A percentile compares a stretch with the other conserved stretches of the same genome.
Evolutionary conservation across 1,140 invertebrate genomes (phyloP).

Genomic region (Leptestheria dahalacensis): DNA sequence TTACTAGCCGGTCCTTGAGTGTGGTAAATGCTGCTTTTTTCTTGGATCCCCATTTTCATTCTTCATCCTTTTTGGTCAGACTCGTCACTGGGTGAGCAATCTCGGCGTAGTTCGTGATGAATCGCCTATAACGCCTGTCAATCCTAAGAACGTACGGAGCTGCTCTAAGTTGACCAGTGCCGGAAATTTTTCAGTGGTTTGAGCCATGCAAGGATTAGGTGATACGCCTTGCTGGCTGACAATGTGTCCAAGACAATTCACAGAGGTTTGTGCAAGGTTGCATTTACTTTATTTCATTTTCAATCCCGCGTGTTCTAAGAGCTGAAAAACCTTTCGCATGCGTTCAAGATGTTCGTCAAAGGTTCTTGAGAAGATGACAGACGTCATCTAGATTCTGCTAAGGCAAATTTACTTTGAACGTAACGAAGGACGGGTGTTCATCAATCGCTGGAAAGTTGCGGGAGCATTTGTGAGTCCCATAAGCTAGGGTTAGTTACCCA

Average conservation of each 20-base stretch:
- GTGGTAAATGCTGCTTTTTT: not conserved
- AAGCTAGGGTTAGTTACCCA: too few species aligned
- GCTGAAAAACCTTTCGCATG: constrained; percentile 23
- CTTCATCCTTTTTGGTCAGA: not conserved
- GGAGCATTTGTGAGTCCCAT: constrained; percentile 30
- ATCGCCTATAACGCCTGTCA: constrained; percentile 14
- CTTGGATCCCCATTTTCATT: not conserved
- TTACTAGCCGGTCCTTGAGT: not conserved
- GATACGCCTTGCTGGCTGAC: constrained; percentile 18
- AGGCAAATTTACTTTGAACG: constrained; percentile 16
- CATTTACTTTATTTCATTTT: constrained; percentile 23
- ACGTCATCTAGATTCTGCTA: constrained; percentile 33
- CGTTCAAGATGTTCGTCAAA: constrained; percentile 26
- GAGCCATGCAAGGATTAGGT: constrained; percentile 18
- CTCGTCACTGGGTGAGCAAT: constrained; percentile 10
- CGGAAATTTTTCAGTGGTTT: constrained; percentile 18
- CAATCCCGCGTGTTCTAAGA: constrained; percentile 17
- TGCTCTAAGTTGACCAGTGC: constrained; percentile 15
- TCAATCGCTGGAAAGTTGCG: constrained; percentile 29
- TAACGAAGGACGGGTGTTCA: constrained; percentile 24
- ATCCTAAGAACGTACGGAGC: constrained; percentile 13
- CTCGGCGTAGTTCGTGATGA: constrained; percentile 16
- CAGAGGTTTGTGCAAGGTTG: constrained; percentile 20
- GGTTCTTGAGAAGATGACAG: constrained; percentile 24
- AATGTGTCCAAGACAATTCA: constrained; percentile 23